Percentiles rank a stretch among this genome's conserved stretches.
Evolutionary conservation across 2,797 vertebrate species (phyloP).

Genomic region (Monodelphis domestica): DNA sequence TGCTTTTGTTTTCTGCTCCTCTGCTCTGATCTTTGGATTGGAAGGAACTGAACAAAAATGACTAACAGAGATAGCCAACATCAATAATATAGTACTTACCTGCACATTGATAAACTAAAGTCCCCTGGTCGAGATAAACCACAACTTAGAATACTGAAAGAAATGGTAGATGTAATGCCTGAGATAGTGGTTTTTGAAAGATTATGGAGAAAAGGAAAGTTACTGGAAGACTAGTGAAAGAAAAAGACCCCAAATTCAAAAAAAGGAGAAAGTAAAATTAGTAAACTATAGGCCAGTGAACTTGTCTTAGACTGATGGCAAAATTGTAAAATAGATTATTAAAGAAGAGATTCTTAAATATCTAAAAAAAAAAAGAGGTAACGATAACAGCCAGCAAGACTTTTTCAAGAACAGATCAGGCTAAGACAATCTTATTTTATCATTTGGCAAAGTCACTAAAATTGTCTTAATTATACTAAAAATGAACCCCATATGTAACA

Average conservation of each 20-base stretch:
- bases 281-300: background rate
- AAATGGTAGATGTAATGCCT: background rate
- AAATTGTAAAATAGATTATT: background rate
- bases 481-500: background rate
- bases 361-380: background rate
- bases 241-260: background rate
- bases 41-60: background rate
- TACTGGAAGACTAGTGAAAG: background rate
- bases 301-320: background rate
- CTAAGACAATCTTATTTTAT: background rate
- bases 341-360: background rate
- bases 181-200: background rate
- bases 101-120: background rate
- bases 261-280: background rate
- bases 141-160: background rate
- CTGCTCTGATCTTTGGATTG: background rate
- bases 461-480: background rate
- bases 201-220: background rate
- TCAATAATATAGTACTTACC: background rate
- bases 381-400: background rate
- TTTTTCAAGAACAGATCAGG: background rate
- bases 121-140: background rate
- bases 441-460: background rate
- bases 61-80: background rate
- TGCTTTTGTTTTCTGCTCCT: background rate